Percentiles rank a stretch among this genome's conserved stretches.
These are phyloP conservation scores for Leptopilina boulardi DNA, from an alignment of 1,140 invertebrate genomes.

Conservation along the genomic window DNA sequence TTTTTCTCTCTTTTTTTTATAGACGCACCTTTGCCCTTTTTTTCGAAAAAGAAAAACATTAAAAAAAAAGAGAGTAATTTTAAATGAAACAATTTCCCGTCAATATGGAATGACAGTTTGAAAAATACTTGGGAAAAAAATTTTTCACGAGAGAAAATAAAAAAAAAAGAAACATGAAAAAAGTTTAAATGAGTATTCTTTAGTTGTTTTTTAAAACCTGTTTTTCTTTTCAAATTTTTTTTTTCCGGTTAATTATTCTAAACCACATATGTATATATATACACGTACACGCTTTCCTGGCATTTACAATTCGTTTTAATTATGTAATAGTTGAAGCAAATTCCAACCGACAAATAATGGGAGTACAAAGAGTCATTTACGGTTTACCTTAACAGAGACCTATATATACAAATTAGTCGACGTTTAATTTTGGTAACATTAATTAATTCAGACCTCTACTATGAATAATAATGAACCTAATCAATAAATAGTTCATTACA, in stretches of 20 bases:
- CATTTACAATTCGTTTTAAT: conserved; percentile 6
- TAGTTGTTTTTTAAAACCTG: background rate
- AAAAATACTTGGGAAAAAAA: too few species aligned
- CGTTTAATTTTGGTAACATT: background rate
- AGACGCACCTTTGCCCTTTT: background rate
- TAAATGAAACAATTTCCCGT: background rate
- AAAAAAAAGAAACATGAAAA: too few species aligned
- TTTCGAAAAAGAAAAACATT: too few species aligned
- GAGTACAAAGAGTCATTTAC: background rate
- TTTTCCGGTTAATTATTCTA: background rate
- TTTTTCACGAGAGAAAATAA: too few species aligned
- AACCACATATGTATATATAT: too few species aligned
- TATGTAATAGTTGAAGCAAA: background rate
- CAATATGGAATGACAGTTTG: background rate
- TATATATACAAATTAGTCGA: background rate
- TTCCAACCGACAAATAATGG: conserved; percentile 9
- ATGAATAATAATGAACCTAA: background rate
- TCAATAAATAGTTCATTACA: background rate
- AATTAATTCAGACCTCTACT: background rate
- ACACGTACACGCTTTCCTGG: background rate
- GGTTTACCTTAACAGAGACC: conserved; percentile 9
- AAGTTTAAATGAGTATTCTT: background rate
- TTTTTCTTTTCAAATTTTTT: background rate
- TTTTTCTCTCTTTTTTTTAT: background rate
- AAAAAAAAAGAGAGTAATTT: background rate